A percentile compares a stretch with the other conserved stretches of the same genome.
Conservation (phyloP, 1,140 invertebrate genomes). For the Aporrectodea caliginosa region DNA sequence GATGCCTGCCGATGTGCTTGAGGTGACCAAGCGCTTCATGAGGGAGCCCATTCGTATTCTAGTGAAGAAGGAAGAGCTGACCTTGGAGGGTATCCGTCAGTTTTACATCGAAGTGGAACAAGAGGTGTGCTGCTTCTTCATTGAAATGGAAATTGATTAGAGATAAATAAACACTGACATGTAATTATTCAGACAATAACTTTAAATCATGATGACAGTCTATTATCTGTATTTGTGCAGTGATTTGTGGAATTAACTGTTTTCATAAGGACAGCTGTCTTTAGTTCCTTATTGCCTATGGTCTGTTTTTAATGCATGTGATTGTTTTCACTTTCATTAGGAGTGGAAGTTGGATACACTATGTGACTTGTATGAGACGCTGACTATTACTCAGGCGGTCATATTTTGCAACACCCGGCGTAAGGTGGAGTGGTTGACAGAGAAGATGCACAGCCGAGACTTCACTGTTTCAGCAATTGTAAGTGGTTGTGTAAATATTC, state of each 20-base stretch:
- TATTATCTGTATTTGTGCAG: no score
- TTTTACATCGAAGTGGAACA: slow-evolving; percentile 69
- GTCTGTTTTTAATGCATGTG: neutral
- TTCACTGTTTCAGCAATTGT: slow-evolving; percentile 96
- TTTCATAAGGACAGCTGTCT: no score
- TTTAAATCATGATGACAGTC: no score
- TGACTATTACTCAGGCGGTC: slow-evolving; percentile 98
- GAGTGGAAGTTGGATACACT: slow-evolving; percentile 96
- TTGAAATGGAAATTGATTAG: neutral
- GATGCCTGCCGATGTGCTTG: slow-evolving; percentile 32
- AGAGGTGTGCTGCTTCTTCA: slow-evolving; percentile 11
- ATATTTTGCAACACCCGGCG: slow-evolving; percentile 99
- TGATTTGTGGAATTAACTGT: no score
- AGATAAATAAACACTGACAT: neutral
- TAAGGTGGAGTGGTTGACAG: slow-evolving; percentile 95
- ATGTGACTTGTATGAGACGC: slow-evolving; percentile 90
- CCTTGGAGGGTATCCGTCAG: slow-evolving; percentile 93
- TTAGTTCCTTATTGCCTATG: no score
- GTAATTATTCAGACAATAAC: neutral
- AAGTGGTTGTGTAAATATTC: neutral
- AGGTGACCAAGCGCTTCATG: slow-evolving; percentile 32
- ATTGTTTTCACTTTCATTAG: slow-evolving; percentile 39
- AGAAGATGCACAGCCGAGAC: slow-evolving; percentile 86
- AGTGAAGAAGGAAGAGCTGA: slow-evolving; percentile 65
- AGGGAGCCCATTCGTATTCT: slow-evolving; percentile 33